Evolutionary conservation across 2,113 vertebrate genomes (phyloP), one percentile per base, ranked within the genome.

Genomic region (Vicugna pacos): DNA sequence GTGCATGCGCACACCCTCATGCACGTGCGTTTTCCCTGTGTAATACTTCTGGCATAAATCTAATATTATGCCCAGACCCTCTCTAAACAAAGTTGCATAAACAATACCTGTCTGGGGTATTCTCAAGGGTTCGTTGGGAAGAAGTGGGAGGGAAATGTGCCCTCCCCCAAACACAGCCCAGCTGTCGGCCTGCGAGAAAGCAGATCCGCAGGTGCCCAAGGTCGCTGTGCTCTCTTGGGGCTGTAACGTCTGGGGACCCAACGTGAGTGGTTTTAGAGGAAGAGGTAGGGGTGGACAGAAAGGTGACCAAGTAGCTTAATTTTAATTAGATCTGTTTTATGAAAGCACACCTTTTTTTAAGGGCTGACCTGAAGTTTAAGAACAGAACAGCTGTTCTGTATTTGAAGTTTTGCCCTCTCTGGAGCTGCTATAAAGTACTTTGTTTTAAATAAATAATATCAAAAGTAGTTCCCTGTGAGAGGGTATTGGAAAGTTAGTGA

Each of bases 361-460:
- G 60, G 26, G 32, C 50, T 89, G 46, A 28, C 38, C 65, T 72
- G 54, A 76, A 48, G 65, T 91, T 93, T 80, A 62, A 62, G 62
- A 82, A 67, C 13, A 81, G 56, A 95, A 77, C 20, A 95, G 30
- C 67, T 95, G 15, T 65, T 91, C 48, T 60, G 14, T 80, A 52
- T 42, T 67, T 80, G 72, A 91, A 96, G 82, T 79, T 81, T 94
- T 20, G 67, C 8, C 16, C 15, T 94, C 46, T 83, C 50, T n/a
- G 80, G 50, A 93, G 84, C 32, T 82, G n/a, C 94, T 83, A 42
- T 69, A 54, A 95, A 58, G 26, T 89, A 84, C 38, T 93, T 93
- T 80, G 73, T 95, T 96, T 96, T 93, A 91, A 88, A 84, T 94
- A 92, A 97, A 56, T 93, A 54, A 76, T 89, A 76, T 64, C 87